Base-by-base conservation (phyloP, 2,113 vertebrate species). In the Corvus cornix region DNA sequence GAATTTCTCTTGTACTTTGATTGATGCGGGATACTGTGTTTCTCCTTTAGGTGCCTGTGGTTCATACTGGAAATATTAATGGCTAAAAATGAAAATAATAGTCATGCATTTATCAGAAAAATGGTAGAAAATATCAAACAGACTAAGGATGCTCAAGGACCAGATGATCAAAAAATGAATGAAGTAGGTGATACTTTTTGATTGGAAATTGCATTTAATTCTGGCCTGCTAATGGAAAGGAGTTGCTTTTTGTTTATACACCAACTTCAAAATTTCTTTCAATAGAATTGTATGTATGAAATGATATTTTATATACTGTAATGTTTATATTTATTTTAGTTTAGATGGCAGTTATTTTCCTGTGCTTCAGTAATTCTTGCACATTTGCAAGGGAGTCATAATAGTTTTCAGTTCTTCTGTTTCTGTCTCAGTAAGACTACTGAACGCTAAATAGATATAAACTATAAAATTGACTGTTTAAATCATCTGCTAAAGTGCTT, bases 41-140 rank as follows among this genome's bases (percentile, higher is more conserved):
- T 82, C 41, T 51, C 60, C 87, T 74, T 49, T 84, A 99, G 99
- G 95, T 99, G 99, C 95, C 98, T 99, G 62, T 99, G 99, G 99
- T 99, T 99, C 88, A 99, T 99, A 96, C 97, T 99, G 88, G 99
- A 99, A 98, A 99, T 99, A 95, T 87, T 99, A 92, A 99, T 99
- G 99, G 98, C 99, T 91, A 99, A 99, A 98, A 99, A 99, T 93
- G 99, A 99, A 98, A 99, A 99, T 97, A 99, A 99, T 96, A 99
- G 99, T 88, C 99, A 99, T 35, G 99, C 99, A 1, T 99, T 99
- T 97, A 99, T 99, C 56, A 98, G 99, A 95, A 99, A 99, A 97
- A 99, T 99, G 99, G 99, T 99, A 95, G 99, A 99, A 98, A 99
- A 99, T 93, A 99, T 99, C 91, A 99, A 99, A 94, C 99, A 99